Percentiles rank a stretch among this genome's conserved stretches.
These are phyloP conservation scores for Cyprinodon tularosa DNA, from an alignment of 2,113 vertebrate genomes.

Conservation along the genomic window DNA sequence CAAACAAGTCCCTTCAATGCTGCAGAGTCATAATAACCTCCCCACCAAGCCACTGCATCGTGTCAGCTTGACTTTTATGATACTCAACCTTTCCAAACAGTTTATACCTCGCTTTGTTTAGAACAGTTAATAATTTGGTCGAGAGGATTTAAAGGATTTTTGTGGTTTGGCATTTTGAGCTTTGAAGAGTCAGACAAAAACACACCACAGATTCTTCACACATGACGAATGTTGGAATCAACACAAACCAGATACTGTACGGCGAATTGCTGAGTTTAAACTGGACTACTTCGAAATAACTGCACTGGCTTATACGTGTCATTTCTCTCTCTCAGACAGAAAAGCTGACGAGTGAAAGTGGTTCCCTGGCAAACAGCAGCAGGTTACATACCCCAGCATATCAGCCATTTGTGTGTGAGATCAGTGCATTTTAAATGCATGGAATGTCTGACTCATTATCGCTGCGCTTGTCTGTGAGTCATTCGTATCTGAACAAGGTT, in stretches of 20 bases:
- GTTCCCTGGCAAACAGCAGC: constrained; percentile 15
- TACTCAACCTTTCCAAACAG: constrained; percentile 24
- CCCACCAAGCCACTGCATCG: not conserved
- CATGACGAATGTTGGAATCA: constrained; percentile 44
- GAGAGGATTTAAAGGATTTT: constrained; percentile 36
- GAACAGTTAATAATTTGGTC: constrained; percentile 44
- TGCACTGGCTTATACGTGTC: constrained; percentile 11
- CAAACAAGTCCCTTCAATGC: not conserved
- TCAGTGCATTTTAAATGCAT: constrained; percentile 37
- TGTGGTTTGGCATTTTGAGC: constrained; percentile 45
- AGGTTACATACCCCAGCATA: constrained; percentile 27
- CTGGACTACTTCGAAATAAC: constrained; percentile 17
- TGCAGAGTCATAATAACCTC: not conserved
- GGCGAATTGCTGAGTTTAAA: constrained; percentile 20
- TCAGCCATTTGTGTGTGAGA: constrained; percentile 44
- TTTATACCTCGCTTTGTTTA: constrained; percentile 31
- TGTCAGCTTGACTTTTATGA: not conserved
- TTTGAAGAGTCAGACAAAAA: constrained; percentile 25
- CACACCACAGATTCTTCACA: constrained; percentile 48
- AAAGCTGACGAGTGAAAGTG: not conserved
- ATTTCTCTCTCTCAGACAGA: constrained; percentile 16
- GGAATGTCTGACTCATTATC: constrained; percentile 57
- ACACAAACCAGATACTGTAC: constrained; percentile 46
- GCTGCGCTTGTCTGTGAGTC: constrained; percentile 10
- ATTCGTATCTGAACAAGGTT: constrained; percentile 41